These are phyloP conservation scores for Mechanitis mazaeus DNA, from an alignment of 2,888 invertebrate genomes.

Conservation along the genomic window DNA sequence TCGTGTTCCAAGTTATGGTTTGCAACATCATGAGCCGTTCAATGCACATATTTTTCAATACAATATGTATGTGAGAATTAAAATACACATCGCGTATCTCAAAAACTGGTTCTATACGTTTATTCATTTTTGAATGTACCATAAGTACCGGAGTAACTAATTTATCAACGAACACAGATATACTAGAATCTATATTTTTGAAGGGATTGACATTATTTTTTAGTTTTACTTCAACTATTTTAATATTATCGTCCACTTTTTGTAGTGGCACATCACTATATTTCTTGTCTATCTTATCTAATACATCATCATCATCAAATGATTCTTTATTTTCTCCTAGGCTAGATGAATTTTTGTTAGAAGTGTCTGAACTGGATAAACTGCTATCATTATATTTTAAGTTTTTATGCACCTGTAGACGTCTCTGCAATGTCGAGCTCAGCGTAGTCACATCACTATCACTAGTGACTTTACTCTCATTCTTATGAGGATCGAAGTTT, in stretches of 20 bases:
- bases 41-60: slow-evolving; percentile 51
- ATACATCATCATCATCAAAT: slow-evolving; percentile 30
- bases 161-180: slow-evolving; percentile 65
- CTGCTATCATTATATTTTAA: slow-evolving; percentile 25
- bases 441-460: background rate
- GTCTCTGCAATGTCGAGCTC: slow-evolving; percentile 11
- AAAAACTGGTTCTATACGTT: slow-evolving; percentile 46
- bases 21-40: slow-evolving; percentile 76
- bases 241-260: slow-evolving; percentile 11
- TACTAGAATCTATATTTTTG: slow-evolving; percentile 51
- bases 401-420: slow-evolving; percentile 29
- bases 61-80: slow-evolving; percentile 45
- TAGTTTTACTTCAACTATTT: slow-evolving; percentile 5
- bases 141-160: slow-evolving; percentile 56
- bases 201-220: slow-evolving; percentile 56
- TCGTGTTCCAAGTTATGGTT: slow-evolving; percentile 82
- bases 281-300: slow-evolving; percentile 34
- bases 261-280: slow-evolving; percentile 25
- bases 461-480: background rate
- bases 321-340: slow-evolving; percentile 26
- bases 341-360: slow-evolving; percentile 35
- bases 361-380: slow-evolving; percentile 34
- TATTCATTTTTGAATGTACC: slow-evolving; percentile 61
- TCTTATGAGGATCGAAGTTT: background rate
- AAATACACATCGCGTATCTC: slow-evolving; percentile 54